These are phyloP conservation scores for Pteropus alecto DNA, from an alignment of 2,113 vertebrate species.

Conservation along the genomic window DNA sequence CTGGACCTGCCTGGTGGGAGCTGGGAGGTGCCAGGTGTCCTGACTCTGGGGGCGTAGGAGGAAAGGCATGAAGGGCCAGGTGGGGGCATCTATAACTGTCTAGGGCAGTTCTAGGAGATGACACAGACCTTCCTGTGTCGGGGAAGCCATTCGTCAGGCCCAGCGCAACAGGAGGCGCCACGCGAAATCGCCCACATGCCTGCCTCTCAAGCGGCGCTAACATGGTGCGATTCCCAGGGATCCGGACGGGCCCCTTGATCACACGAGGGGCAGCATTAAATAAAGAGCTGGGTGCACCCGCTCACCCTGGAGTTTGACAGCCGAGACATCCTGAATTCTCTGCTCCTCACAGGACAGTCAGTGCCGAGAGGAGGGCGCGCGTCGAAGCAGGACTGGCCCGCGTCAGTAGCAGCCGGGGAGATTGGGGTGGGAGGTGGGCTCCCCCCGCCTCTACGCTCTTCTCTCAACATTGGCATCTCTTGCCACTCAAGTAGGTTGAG, in stretches of 20 bases:
- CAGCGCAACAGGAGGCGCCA: background rate
- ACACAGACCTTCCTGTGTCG: background rate
- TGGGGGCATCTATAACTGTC: background rate
- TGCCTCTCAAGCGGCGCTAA: background rate
- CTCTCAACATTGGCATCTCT: background rate
- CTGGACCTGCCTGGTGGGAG: background rate
- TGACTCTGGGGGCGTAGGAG: background rate
- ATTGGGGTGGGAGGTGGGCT: fast-evolving
- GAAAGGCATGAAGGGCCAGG: background rate
- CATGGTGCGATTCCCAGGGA: background rate
- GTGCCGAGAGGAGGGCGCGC: background rate
- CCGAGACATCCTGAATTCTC: background rate
- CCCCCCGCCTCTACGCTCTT: fast-evolving
- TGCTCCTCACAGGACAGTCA: fast-evolving
- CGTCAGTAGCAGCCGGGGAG: background rate
- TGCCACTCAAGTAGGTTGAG: background rate
- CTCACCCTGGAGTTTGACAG: background rate
- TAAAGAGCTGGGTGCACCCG: background rate
- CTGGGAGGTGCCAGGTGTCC: fast-evolving
- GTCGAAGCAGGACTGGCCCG: too few relatives aligned
- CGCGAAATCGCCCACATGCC: background rate
- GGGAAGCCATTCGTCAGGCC: background rate
- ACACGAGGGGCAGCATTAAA: background rate
- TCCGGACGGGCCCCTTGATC: background rate
- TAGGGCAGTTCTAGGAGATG: background rate